Percentiles rank a stretch among this genome's conserved stretches.
Conservation (phyloP, 2,888 invertebrate species). For the Heteromurus nitidus region DNA sequence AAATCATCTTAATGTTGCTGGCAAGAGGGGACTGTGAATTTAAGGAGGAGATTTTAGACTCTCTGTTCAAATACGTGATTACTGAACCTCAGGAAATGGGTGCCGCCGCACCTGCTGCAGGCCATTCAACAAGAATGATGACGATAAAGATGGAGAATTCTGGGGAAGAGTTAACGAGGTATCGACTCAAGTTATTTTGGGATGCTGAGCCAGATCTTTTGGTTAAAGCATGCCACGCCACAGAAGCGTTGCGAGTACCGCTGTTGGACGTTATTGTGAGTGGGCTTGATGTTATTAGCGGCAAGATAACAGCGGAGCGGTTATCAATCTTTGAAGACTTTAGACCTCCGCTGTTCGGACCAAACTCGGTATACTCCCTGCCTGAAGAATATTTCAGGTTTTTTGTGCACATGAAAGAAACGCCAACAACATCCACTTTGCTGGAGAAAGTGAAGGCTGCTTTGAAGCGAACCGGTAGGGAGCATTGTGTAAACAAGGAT, state of each 20-base stretch:
- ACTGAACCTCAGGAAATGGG: slow-evolving; percentile 30
- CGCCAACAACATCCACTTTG: slow-evolving; percentile 2
- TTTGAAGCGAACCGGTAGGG: slow-evolving; percentile 8
- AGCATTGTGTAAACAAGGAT: slow-evolving; percentile 32
- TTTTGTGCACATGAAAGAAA: slow-evolving; percentile 42
- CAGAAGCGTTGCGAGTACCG: slow-evolving; percentile 24
- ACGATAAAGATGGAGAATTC: slow-evolving; percentile 6
- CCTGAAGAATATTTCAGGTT: slow-evolving; percentile 43
- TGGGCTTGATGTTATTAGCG: slow-evolving; percentile 47
- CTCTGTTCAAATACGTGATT: slow-evolving; percentile 40
- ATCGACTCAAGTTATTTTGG: slow-evolving; percentile 44
- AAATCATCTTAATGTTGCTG: slow-evolving; percentile 47
- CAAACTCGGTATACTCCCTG: slow-evolving; percentile 23
- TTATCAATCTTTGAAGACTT: slow-evolving; percentile 46
- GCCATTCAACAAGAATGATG: background rate
- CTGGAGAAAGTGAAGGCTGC: slow-evolving; percentile 32
- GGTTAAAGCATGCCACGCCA: slow-evolving; percentile 48
- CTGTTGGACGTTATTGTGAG: slow-evolving; percentile 41
- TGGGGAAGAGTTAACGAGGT: background rate
- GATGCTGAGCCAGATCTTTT: slow-evolving; percentile 47
- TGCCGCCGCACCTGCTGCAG: too few relatives aligned
- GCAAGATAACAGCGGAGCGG: slow-evolving; percentile 29
- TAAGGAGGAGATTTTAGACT: slow-evolving; percentile 48
- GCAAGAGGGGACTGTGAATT: slow-evolving; percentile 36
- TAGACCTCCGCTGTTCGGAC: slow-evolving; percentile 44